Base-by-base conservation (phyloP, 2,888 invertebrate genomes). In the Strigamia maritima region DNA sequence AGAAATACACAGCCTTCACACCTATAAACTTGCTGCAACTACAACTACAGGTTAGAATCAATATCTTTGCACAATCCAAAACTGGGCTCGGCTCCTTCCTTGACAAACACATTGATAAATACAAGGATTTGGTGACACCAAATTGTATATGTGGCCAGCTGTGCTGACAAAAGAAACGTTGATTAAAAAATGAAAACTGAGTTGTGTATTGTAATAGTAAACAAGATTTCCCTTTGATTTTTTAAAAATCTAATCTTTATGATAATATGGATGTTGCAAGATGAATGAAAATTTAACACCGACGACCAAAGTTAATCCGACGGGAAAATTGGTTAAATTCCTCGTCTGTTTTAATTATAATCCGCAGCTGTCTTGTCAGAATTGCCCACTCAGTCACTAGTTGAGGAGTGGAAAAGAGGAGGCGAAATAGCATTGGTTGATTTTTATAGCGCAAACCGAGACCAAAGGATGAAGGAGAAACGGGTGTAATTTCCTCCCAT, bases 401-500 rank as follows among this genome's bases (percentile, higher is more conserved):
- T 49, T 7, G 49, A 49, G 49, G 49, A 44, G 40, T 44, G 40
- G 40, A 44, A 44, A 16, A 49, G 49, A 49, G 49, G n/a, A 49
- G 2, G 49, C 49, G n/a, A 44, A 49, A 49, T 49, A n/a, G n/a
- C 49, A 49, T 49, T 49, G 49, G 49, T 49, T 49, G 49, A 49
- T 49, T 49, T 31, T 49, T 49, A 49, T 49, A 19, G 49, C 49
- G 49, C 49, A 49, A 49, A 49, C 49, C 49, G 49, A 49, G 49
- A 49, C 19, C 49, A 49, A 49, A 49, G 49, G 49, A 49, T 49
- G 49, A 49, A 49, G 49, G 49, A 49, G 49, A 49, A 49, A 49
- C 49, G 49, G 49, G 49, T 49, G 49, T 49, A 49, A 49, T 49
- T 49, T 49, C 49, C 49, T 49, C 49, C 49, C 49, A 49, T 49